Base-by-base conservation (phyloP, 2,113 vertebrate species). In the Corvus moneduloides region DNA sequence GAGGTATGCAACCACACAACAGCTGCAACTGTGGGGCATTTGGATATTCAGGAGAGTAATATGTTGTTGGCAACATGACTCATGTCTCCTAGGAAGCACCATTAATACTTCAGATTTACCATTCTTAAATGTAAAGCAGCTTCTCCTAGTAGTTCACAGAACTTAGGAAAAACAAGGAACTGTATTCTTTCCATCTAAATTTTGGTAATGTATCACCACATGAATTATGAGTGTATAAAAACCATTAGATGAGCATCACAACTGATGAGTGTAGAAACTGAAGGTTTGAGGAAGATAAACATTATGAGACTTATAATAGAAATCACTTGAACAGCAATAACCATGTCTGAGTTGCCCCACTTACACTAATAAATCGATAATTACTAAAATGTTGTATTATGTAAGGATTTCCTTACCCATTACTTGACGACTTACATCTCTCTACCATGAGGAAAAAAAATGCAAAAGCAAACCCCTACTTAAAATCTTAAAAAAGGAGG, bases 11-110 rank as follows among this genome's bases (percentile, higher is more conserved):
- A 87, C 96, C 96, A 85, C 95, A 94, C 67, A 95, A 92, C 97
- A 98, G 97, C 97, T 98, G 98, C 96, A 87, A 96, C 79, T 72
- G 46, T 90, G 94, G 94, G 95, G 92, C 94, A 97, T 89, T 87
- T 95, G 81, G 55, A 95, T 96, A 90, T 84, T 86, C 78, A 92
- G 55, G 23, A 95, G 93, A 95, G 92, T 51, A 93, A 73, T 75
- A 73, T 66, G 71, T 94, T 93, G 96, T 92, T 94, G 96, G 91
- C 86, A 90, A 82, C 81, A 43, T 83, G 35, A 80, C 81, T 90
- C 61, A 58, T n/a, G 82, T 92, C 91, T 93, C 89, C 95, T 80
- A 74, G 56, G 90, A 95, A 93, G 39, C 91, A 93, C 58, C 87
- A 95, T 15, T 79, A 86, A 91, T 94, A 84, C 80, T 79, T 92